Conservation (phyloP, 2,113 vertebrate genomes). For the Vireo altiloquus region DNA sequence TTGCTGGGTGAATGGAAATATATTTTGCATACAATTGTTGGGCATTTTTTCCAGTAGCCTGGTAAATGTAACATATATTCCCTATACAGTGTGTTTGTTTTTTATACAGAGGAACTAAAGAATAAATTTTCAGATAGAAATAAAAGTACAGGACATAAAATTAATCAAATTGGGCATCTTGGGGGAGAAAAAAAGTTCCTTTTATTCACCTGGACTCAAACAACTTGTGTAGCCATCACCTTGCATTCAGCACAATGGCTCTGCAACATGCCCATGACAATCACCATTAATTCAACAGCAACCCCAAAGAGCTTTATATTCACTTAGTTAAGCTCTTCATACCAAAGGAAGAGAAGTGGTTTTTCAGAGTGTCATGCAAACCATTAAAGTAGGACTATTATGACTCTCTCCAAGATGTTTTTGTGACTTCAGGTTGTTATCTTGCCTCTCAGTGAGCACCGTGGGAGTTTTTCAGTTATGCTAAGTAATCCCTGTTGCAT, state of each 20-base stretch:
- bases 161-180: not conserved
- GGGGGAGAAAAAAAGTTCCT: not conserved
- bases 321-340: not conserved
- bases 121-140: not conserved
- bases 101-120: not conserved
- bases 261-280: not conserved
- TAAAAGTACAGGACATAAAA: not conserved
- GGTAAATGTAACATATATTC: not conserved
- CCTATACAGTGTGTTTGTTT: not conserved
- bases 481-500: not conserved
- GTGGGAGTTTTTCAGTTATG: not conserved
- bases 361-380: not conserved
- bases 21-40: not conserved
- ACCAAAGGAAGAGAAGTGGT: not conserved
- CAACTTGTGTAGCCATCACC: not conserved
- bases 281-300: not conserved
- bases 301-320: not conserved
- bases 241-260: rapidly evolving
- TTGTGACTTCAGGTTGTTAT: not conserved
- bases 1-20: not conserved
- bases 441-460: not conserved
- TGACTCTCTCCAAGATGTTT: not conserved
- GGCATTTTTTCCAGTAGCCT: not conserved
- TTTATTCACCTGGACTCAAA: not conserved
- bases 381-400: not conserved